Base-by-base conservation (phyloP, 2,113 vertebrate species). In the Paradoxurus hermaphroditus region DNA sequence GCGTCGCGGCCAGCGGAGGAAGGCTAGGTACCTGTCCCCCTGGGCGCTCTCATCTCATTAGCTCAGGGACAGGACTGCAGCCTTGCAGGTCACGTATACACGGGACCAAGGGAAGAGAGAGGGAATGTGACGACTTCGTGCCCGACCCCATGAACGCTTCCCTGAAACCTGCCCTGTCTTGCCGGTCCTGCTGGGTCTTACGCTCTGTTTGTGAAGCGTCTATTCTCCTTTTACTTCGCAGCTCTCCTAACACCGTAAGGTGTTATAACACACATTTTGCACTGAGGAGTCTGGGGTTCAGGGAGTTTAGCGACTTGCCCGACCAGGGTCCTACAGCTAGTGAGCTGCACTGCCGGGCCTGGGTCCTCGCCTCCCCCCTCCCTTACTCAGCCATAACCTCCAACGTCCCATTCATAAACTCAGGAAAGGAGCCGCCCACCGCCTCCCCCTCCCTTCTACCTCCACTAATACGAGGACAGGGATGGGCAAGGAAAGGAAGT, bases 1-100 rank as follows among this genome's bases (percentile, higher is more conserved):
- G 31, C 77, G 72, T 99, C 25, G 98, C 98, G 83, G 98, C 97
- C 51, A 98, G 98, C 0, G 99, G 99, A 0, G 98, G 99, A 19
- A 98, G 93, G 81, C 59, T 99, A 23, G 99, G 99, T 99, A 96
- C 0, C 92, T 96, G 29, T 1, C 4, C 39, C 39, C 36, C 31
- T 13, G n/a, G n/a, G n/a, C n/a, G 59, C 11, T 46, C 62, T 78
- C 39, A 67, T 63, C 46, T 27, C 3, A 0, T 39, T 41, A 68
- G n/a, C 51, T 68, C 62, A 14, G 78, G 16, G 44, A 62, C 15
- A 49, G n/a, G 65, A 25, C 51, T 70, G 29, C 25, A 53, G 29
- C 6, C 81, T 72, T 14, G n/a, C 4, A 15, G 90, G 25, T 34
- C 73, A 36, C 7, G 8, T 21, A 75, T 13, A 51, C 9, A 2